Evolutionary conservation across 2,113 vertebrate species (phyloP), one percentile per base, ranked within the genome.

Genomic region (Sylvilagus bachmani): DNA sequence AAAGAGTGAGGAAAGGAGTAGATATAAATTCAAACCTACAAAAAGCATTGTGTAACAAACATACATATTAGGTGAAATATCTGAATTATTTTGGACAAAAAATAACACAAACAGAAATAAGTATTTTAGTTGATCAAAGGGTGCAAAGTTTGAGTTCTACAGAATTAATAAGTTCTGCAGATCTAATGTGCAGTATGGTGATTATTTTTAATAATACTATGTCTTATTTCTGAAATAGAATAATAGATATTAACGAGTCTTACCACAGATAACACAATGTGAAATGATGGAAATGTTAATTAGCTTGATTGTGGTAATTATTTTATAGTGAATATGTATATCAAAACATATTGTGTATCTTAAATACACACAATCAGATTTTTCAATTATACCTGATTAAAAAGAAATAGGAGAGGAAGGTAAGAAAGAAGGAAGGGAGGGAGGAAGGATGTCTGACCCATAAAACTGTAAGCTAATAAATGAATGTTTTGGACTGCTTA

Each of bases 1-100:
- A 55, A 90, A 74, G 8, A 90, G 69, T 67, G 49, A 90, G 17
- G 74, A 91, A 94, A 90, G 17, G 29, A 71, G 27, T 64, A 27
- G 19, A 44, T 64, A 33, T 33, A 53, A 13, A 19, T 51, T 31
- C 61, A 82, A 75, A 29, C 66, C 19, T 64, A 51, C 21, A 80
- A 79, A 66, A 74, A 69, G 3, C 61, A 38, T 38, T 70, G 53
- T 71, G 13, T 44, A 78, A 82, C 16, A 24, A 64, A n/a, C 29
- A 62, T 83, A 21, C 82, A 66, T 90, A 77, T 11, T 33, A 86
- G 31, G 5, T 71, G 10, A 90, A 31, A 27, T 12, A 77, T n/a
- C 11, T 51, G 13, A 95, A 82, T 4, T 70, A 13, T 81, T 87
- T 53, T 64, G 58, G 74, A n/a, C 62, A 31, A 24, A 88, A 82